These are phyloP conservation scores for Hydraecia micacea DNA, from an alignment of 2,888 invertebrate genomes.

Conservation along the genomic window DNA sequence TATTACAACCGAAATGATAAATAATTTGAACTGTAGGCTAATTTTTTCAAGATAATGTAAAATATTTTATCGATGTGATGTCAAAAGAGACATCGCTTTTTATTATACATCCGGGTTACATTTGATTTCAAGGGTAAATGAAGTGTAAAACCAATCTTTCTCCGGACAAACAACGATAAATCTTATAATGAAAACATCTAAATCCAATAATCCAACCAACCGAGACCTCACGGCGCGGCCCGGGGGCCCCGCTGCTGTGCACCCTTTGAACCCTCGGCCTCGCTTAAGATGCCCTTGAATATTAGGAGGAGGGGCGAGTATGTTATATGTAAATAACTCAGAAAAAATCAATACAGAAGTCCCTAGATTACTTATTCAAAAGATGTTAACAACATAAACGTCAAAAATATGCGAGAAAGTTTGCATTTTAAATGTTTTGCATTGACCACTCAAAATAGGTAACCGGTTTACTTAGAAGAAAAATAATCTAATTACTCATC, in stretches of 20 bases:
- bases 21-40: neutral
- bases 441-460: neutral
- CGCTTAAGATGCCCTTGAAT: conserved; percentile 59
- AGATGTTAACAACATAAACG: neutral
- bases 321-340: conserved; percentile 35
- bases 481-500: conserved; percentile 27
- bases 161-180: conserved; percentile 46
- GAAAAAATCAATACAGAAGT: conserved; percentile 24
- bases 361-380: conserved; percentile 5
- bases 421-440: no score
- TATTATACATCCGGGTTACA: conserved; percentile 9
- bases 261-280: conserved; percentile 52
- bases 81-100: conserved; percentile 13
- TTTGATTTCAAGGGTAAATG: conserved; percentile 20
- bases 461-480: neutral
- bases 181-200: conserved; percentile 61
- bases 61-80: conserved; percentile 1
- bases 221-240: conserved; percentile 46
- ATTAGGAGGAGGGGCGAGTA: conserved; percentile 37
- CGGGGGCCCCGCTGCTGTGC: conserved; percentile 37
- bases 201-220: conserved; percentile 64
- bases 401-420: neutral
- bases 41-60: conserved; percentile 1
- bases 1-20: conserved; percentile 28
- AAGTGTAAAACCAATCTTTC: conserved; percentile 41